phyloP scores from a whole-genome alignment of 2,797 vertebrate genomes.

The Ataeniobius toweri region DNA sequence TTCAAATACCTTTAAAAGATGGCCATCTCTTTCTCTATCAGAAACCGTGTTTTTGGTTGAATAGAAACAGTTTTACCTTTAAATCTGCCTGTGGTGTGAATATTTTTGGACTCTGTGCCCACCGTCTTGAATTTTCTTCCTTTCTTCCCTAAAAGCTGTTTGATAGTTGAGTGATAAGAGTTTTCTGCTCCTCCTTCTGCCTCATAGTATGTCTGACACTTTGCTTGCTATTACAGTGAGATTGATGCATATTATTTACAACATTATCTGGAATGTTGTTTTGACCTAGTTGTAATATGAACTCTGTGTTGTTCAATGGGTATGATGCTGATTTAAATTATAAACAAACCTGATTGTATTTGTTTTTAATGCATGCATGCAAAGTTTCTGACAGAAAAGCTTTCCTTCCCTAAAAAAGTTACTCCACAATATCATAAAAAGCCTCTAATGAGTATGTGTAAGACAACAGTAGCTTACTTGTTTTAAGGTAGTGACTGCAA shows the following conservation, averaged over 20 bases:
- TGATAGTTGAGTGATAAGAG: not conserved
- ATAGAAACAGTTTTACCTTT: not conserved
- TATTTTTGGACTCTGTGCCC: not conserved
- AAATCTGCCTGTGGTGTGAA: not conserved
- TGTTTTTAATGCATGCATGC: not conserved
- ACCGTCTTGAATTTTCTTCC: too few relatives aligned
- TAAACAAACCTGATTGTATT: not conserved
- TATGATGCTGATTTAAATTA: not conserved
- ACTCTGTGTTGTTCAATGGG: not conserved
- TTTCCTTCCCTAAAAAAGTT: not conserved
- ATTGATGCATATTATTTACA: not conserved
- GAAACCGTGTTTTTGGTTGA: not conserved
- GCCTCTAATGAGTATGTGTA: not conserved
- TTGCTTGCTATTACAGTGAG: not conserved
- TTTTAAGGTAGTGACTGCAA: conserved; percentile 83
- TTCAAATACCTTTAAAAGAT: not conserved
- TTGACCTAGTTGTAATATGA: not conserved
- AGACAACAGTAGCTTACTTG: conserved; percentile 78
- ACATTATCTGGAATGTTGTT: not conserved
- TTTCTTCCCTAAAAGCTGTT: not conserved
- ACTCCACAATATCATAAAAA: not conserved
- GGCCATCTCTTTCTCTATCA: not conserved
- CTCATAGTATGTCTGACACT: not conserved
- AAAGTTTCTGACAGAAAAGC: not conserved
- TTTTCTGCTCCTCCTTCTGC: not conserved